These are phyloP conservation scores for Lasius fuliginosus DNA, from an alignment of 2,888 invertebrate species.

Conservation along the genomic window DNA sequence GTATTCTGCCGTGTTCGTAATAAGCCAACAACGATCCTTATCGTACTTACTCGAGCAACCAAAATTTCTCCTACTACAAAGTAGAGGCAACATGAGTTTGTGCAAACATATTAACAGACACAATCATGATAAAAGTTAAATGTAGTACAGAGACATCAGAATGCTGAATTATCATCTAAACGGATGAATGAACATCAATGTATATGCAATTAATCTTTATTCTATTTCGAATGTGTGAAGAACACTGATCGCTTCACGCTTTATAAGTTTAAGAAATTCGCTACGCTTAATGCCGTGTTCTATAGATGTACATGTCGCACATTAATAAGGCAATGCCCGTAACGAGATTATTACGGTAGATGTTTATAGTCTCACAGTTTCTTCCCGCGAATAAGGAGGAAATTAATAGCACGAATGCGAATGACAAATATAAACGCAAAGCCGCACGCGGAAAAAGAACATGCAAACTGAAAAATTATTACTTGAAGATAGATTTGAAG, in stretches of 20 bases:
- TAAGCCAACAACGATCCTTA: not conserved
- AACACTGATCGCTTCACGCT: too few relatives aligned
- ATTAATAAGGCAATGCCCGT: slow-evolving; percentile 18
- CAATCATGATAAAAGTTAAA: not conserved
- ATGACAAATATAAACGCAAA: not conserved
- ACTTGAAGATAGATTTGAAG: too few relatives aligned
- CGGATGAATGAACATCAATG: not conserved
- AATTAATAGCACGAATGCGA: not conserved
- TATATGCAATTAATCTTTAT: slow-evolving; percentile 1
- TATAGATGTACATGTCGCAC: not conserved
- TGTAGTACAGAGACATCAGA: not conserved
- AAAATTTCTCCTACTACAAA: slow-evolving; percentile 25
- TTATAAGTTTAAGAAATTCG: too few relatives aligned
- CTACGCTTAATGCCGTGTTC: not conserved
- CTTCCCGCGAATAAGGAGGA: not conserved
- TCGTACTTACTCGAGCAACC: slow-evolving; percentile 25
- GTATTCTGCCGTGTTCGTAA: not conserved
- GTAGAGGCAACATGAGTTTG: slow-evolving; percentile 6
- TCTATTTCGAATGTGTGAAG: not conserved
- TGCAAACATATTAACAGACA: not conserved
- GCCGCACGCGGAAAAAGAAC: not conserved
- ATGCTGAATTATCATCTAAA: not conserved
- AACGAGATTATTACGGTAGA: not conserved
- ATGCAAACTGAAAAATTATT: too few relatives aligned
- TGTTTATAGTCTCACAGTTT: not conserved